Conservation (phyloP, 2,797 vertebrate species). For the Stomatorhinus walkeri region DNA sequence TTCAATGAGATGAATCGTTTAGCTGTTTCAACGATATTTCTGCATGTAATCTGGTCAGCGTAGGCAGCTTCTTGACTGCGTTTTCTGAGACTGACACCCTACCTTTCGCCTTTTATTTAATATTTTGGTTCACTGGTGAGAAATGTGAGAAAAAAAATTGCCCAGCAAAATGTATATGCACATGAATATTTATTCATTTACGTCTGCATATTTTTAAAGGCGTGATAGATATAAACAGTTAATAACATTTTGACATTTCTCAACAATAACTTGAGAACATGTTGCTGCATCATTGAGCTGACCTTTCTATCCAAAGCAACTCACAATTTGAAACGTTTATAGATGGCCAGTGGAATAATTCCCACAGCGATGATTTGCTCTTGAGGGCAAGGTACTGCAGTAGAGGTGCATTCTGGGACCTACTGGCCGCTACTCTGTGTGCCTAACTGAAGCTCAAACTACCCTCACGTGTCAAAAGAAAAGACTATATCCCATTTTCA, state of each 20-base stretch:
- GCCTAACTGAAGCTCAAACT: not conserved
- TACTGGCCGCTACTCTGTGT: not conserved
- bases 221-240: not conserved
- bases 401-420: not conserved
- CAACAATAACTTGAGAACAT: not conserved
- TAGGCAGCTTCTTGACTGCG: slow-evolving; percentile 30
- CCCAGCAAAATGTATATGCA: not conserved
- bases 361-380: not conserved
- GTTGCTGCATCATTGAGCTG: not conserved
- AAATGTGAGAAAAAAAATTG: not conserved
- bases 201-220: not conserved
- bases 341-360: not conserved
- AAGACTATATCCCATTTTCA: not conserved
- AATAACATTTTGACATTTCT: not conserved
- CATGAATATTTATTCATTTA: not conserved
- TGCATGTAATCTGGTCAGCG: slow-evolving; percentile 38
- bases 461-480: not conserved
- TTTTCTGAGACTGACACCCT: slow-evolving; percentile 29
- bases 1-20: slow-evolving; percentile 31
- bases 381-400: not conserved
- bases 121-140: not conserved
- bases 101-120: slow-evolving; percentile 20
- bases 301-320: not conserved
- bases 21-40: slow-evolving; percentile 34
- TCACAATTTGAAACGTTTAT: not conserved